Conservation (phyloP, 2,113 vertebrate species). For the Spea bombifrons region DNA sequence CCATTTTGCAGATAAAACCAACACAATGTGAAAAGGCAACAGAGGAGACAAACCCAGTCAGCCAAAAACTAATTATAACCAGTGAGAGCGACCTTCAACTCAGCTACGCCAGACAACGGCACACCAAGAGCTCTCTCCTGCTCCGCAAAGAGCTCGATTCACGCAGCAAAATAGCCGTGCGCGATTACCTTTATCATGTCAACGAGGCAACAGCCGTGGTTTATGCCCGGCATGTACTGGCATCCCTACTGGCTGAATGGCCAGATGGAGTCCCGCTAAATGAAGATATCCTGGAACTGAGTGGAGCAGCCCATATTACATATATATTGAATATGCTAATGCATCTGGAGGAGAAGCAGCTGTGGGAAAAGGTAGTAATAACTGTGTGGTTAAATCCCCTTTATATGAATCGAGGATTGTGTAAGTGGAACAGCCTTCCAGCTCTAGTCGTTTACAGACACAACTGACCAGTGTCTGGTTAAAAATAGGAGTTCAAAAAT, state of each 20-base stretch:
- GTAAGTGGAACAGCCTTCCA: no score
- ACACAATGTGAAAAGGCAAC: slow-evolving; percentile 81
- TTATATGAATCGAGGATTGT: no score
- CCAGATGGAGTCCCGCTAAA: slow-evolving; percentile 74
- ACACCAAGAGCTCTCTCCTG: slow-evolving; percentile 88
- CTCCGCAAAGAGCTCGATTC: slow-evolving; percentile 92
- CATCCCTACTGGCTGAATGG: slow-evolving; percentile 86
- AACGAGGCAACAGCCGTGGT: slow-evolving; percentile 92
- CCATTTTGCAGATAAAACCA: slow-evolving; percentile 77
- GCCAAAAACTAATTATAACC: slow-evolving; percentile 93
- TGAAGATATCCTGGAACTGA: slow-evolving; percentile 88
- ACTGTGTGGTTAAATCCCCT: no score
- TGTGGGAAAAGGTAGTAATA: slow-evolving; percentile 87
- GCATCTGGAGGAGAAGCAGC: slow-evolving; percentile 91
- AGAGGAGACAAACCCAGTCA: slow-evolving; percentile 82
- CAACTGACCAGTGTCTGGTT: no score
- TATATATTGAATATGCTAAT: slow-evolving; percentile 97
- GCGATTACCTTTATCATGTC: slow-evolving; percentile 88
- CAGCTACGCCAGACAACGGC: slow-evolving; percentile 90
- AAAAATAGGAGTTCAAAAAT: no score
- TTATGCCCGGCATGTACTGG: slow-evolving; percentile 90
- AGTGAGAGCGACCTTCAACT: slow-evolving; percentile 91
- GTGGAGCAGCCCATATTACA: slow-evolving; percentile 90
- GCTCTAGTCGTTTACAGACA: no score
- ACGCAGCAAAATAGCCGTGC: slow-evolving; percentile 82